Evolutionary conservation across 2,888 invertebrate species (phyloP).

Genomic region (Hoplodrina ambigua): DNA sequence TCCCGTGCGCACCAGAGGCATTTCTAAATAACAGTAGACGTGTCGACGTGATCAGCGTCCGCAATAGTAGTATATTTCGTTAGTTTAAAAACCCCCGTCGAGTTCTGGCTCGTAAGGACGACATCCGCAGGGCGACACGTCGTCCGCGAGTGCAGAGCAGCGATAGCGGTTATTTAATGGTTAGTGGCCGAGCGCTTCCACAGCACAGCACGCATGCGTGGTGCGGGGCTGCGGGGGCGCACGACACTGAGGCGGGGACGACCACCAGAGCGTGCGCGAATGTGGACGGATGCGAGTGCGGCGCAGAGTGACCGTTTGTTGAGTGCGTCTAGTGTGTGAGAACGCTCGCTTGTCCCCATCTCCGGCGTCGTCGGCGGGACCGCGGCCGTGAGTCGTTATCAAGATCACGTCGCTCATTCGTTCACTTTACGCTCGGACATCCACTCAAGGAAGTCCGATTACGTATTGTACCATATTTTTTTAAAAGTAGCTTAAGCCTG

Average conservation of each 20-base stretch:
- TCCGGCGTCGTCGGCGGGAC: conserved; percentile 84
- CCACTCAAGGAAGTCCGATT: conserved; percentile 78
- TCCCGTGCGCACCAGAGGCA: conserved; percentile 92
- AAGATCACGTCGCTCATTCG: conserved; percentile 89
- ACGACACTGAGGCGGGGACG: conserved; percentile 88
- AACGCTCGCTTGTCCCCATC: conserved; percentile 90
- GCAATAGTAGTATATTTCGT: conserved; percentile 89
- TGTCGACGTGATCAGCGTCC: conserved; percentile 86
- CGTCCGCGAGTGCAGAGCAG: conserved; percentile 80
- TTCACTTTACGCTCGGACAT: conserved; percentile 87
- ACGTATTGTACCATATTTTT: conserved; percentile 89
- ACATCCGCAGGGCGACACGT: conserved; percentile 70
- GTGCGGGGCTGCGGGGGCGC: conserved; percentile 74
- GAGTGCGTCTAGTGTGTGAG: conserved; percentile 72
- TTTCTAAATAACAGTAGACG: conserved; percentile 82
- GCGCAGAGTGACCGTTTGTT: conserved; percentile 73
- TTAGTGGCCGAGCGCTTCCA: conserved; percentile 83
- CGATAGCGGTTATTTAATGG: conserved; percentile 86
- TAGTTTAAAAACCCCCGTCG: conserved; percentile 87
- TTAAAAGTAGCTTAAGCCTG: conserved; percentile 86
- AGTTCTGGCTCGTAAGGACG: conserved; percentile 79
- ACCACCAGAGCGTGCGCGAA: conserved; percentile 84
- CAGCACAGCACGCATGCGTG: conserved; percentile 74
- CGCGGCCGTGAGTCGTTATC: conserved; percentile 87
- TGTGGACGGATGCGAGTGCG: conserved; percentile 84